Percentiles rank a stretch among this genome's conserved stretches.
phyloP scores from a whole-genome alignment of 2,888 invertebrate genomes.

The Chouioia cunea region DNA sequence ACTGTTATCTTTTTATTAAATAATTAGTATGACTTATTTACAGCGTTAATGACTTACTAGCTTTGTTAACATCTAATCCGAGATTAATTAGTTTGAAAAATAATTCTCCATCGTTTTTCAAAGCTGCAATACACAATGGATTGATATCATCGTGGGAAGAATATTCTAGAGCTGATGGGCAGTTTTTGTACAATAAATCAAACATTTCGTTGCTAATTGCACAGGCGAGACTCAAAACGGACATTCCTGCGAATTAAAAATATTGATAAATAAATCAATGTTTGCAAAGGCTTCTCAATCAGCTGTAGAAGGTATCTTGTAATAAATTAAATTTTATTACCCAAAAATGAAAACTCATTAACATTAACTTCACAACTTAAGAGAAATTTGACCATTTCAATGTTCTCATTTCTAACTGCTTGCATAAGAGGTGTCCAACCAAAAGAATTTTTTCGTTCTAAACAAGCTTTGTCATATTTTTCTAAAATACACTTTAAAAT shows the following conservation, averaged over 20 bases:
- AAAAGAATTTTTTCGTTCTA: slow-evolving; percentile 61
- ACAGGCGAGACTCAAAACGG: slow-evolving; percentile 58
- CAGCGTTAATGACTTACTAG: slow-evolving; percentile 53
- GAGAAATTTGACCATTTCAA: slow-evolving; percentile 57
- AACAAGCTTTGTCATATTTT: slow-evolving; percentile 46
- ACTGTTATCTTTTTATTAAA: not conserved
- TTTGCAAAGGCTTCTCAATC: too few species aligned
- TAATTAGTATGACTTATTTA: not conserved
- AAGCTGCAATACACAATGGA: slow-evolving; percentile 63
- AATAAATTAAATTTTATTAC: slow-evolving; percentile 48
- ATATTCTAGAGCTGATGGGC: slow-evolving; percentile 55
- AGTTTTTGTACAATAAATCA: slow-evolving; percentile 55
- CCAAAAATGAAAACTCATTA: slow-evolving; percentile 58
- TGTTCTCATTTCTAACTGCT: slow-evolving; percentile 60
- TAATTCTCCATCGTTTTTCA: slow-evolving; percentile 60
- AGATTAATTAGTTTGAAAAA: slow-evolving; percentile 58
- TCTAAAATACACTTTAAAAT: slow-evolving; percentile 56
- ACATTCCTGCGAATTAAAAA: slow-evolving; percentile 55
- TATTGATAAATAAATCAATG: slow-evolving; percentile 5
- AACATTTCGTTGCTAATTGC: slow-evolving; percentile 60
- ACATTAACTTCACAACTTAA: slow-evolving; percentile 55
- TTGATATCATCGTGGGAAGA: slow-evolving; percentile 58
- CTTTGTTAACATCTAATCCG: slow-evolving; percentile 55
- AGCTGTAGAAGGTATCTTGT: slow-evolving; percentile 3
- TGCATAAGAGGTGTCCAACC: slow-evolving; percentile 66